Percentiles rank a stretch among this genome's conserved stretches.
phyloP scores from a whole-genome alignment of 2,888 invertebrate species.

The Fragum sueziense region DNA sequence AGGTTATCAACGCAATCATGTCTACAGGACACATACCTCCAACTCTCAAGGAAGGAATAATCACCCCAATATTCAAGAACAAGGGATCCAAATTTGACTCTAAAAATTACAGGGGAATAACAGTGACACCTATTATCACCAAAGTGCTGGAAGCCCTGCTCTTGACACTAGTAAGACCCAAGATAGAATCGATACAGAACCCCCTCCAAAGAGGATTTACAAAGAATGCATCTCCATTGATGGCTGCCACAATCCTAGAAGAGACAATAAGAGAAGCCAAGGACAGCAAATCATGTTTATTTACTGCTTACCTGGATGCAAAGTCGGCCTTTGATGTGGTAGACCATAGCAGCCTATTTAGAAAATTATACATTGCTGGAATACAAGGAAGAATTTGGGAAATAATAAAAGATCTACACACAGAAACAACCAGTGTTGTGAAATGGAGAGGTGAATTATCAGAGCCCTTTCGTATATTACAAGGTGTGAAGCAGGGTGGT shows the following conservation, averaged over 20 bases:
- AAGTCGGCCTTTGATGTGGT: slow-evolving; percentile 4
- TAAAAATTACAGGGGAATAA: not conserved
- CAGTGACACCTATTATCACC: not conserved
- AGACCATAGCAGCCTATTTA: not conserved
- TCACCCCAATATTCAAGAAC: not conserved
- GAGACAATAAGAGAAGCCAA: not conserved
- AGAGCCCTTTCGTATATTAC: not conserved
- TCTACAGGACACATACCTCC: not conserved
- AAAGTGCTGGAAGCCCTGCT: not conserved
- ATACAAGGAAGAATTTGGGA: not conserved
- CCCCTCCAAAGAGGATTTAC: not conserved
- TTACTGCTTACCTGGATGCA: not conserved
- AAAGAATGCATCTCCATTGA: not conserved
- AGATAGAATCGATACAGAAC: not conserved
- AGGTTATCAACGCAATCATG: not conserved
- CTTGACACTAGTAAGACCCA: not conserved
- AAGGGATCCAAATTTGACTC: not conserved
- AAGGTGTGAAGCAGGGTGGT: not conserved
- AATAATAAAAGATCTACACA: not conserved
- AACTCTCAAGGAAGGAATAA: not conserved
- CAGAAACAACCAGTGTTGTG: not conserved
- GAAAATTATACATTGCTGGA: not conserved
- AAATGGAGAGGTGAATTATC: not conserved
- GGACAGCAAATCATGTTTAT: not conserved
- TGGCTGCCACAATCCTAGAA: not conserved